A percentile compares a stretch with the other conserved stretches of the same genome.
Conservation (phyloP, 2,113 vertebrate species). For the Daboia siamensis region DNA sequence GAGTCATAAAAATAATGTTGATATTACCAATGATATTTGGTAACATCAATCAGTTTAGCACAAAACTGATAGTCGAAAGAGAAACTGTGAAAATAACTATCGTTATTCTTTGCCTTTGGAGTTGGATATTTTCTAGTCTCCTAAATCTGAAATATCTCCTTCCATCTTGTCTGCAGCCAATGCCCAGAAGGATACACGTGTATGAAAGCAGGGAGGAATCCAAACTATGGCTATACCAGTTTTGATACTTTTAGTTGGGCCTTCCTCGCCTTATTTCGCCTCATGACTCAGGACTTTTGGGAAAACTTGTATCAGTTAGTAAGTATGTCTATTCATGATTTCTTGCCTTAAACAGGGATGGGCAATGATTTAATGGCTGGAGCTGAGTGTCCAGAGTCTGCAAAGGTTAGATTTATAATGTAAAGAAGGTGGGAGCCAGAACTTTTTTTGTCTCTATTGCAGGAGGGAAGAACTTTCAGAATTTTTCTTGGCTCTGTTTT, state of each 20-base stretch:
- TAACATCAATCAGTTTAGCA: accelerated
- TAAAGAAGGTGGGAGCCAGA: not conserved
- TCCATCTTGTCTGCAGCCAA: slow-evolving; percentile 68
- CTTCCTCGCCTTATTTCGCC: slow-evolving; percentile 94
- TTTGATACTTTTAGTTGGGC: slow-evolving; percentile 99
- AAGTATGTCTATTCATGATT: slow-evolving; percentile 34
- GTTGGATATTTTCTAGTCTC: not conserved
- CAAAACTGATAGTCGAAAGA: not conserved
- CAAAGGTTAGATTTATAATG: not conserved
- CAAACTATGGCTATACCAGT: slow-evolving; percentile 97
- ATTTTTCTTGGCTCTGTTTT: not conserved
- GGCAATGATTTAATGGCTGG: not conserved
- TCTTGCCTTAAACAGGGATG: accelerated
- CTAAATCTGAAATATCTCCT: not conserved
- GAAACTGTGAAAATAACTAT: not conserved
- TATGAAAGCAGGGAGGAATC: slow-evolving; percentile 96
- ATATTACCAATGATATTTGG: too few relatives aligned
- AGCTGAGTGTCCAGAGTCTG: not conserved
- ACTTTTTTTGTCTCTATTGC: not conserved
- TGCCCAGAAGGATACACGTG: slow-evolving; percentile 93
- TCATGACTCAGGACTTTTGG: slow-evolving; percentile 99
- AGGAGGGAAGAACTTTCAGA: not conserved
- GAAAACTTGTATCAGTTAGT: slow-evolving; percentile 97
- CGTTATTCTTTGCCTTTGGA: accelerated
- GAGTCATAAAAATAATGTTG: not conserved